Base-by-base conservation (phyloP, 2,888 invertebrate species). In the Cephus nigrinus region DNA sequence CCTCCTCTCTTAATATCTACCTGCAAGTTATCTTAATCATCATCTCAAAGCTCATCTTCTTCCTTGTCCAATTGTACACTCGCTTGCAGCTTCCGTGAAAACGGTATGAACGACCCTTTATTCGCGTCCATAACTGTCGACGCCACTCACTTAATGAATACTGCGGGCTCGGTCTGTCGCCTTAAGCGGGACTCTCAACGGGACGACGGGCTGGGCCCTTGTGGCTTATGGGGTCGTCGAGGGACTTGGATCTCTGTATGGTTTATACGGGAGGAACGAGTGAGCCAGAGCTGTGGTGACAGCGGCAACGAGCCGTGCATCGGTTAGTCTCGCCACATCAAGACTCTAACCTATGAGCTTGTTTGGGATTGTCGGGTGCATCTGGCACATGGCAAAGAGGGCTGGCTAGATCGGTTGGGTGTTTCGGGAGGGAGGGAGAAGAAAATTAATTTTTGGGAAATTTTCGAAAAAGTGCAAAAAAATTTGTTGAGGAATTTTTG, bases 321-420 rank as follows among this genome's bases (percentile, higher is more conserved):
- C 88, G 88, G 88, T 90, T 90, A 88, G 90, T 90, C 90, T 89
- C 90, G 91, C 87, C 87, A 89, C 89, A 89, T 91, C 90, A 89
- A 88, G 87, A 89, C 85, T 85, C 84, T 87, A 86, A 87, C 86
- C 87, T 86, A 86, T 84, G 85, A 80, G 82, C 82, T 80, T 78
- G 80, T 31, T 71, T 12, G 0, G 55, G 23, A 55, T 55, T 2
- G 15, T 71, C 11, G 33, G 5, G 71, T 23, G 71, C 71, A 71
- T 71, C 71, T 71, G 71, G 71, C 71, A 3, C 23, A 71, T 5
- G 71, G 71, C 71, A 9, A 12, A 71, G 30, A 2, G 31, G 23
- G 23, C 9, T 2, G 23, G 23, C 3, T 5, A 23, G 4, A 4
- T 15, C 5, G 23, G 55, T 9, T 9, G 5, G 2, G 0, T 5